These are phyloP conservation scores for Neomorphus geoffroyi DNA, from an alignment of 2,797 vertebrate species.

Conservation along the genomic window DNA sequence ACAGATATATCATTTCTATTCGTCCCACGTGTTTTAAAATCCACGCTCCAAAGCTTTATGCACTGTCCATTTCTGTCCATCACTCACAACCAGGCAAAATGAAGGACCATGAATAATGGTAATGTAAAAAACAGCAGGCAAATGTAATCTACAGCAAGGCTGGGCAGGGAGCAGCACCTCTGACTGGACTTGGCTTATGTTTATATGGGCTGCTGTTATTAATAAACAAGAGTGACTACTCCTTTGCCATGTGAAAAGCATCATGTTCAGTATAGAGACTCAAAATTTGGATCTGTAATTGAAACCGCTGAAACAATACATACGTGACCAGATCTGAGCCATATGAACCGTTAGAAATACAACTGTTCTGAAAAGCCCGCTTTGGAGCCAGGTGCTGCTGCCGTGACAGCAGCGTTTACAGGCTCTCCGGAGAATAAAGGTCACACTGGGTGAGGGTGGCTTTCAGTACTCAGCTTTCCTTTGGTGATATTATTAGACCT, in stretches of 20 bases:
- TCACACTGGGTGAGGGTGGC: not conserved
- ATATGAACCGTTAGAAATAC: not conserved
- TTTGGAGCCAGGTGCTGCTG: conserved; percentile 18
- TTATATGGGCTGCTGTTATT: conserved; percentile 35
- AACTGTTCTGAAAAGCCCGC: not conserved
- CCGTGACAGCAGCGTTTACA: not conserved
- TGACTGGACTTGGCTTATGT: not conserved
- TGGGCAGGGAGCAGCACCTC: not conserved
- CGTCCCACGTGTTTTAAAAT: conserved; percentile 48
- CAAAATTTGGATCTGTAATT: conserved; percentile 4
- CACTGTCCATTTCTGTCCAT: not conserved
- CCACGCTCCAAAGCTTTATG: not conserved
- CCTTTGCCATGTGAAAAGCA: conserved; percentile 32
- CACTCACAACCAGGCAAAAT: not conserved
- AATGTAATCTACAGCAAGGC: not conserved
- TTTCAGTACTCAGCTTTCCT: conserved; percentile 25
- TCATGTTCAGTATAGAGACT: not conserved
- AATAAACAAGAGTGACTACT: conserved; percentile 15
- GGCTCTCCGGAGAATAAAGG: conserved; percentile 7
- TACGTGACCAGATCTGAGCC: not conserved
- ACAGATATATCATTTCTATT: conserved; percentile 1
- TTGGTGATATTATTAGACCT: not conserved
- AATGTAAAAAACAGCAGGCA: conserved; percentile 50
- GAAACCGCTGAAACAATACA: not conserved
- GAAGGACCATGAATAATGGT: conserved; percentile 6